Evolutionary conservation across 2,797 vertebrate genomes (phyloP), one percentile per base, ranked within the genome.

Genomic region (Pitangus sulphuratus): DNA sequence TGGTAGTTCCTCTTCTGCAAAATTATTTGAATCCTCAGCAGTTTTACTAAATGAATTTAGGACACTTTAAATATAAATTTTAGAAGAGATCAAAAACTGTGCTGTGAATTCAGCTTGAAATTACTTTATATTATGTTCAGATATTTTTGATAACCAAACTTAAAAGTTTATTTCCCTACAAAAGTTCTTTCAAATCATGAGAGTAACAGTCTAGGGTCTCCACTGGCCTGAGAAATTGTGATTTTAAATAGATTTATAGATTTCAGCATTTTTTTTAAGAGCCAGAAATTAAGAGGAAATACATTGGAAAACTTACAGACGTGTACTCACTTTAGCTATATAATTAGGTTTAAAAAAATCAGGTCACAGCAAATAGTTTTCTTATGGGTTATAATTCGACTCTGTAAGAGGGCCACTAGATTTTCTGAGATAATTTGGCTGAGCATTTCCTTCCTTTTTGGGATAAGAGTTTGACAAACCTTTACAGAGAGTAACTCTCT

Each of bases 101-200:
- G 30, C 75, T 79, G 35, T 87, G 51, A 93, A 94, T 89, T 92
- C 66, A 31, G 7, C 47, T 51, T 94, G 70, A 77, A 83, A 91
- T 74, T 78, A 44, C 64, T 75, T 66, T 51, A 28, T 75, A 31
- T 35, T 60, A 17, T 61, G 44, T 87, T 96, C 45, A 87, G 78
- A 86, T 24, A 25, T 87, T 86, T 89, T 31, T 79, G 61, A 87
- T 89, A 60, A 15, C 12, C 31, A 40, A 88, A 84, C 75, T 66
- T 65, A 51, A 66, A 84, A 60, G 44, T 74, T 74, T 85, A n/a
- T 83, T 92, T 89, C 71, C 40, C 42, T 89, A 24, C 2, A 68
- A 51, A 33, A 44, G 12, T 88, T 30, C 40, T 60, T 86, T 91
- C 30, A 65, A 56, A 64, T 69, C 45, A 35, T 37, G 44, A 78